Evolutionary conservation across 2,888 invertebrate species (phyloP).

Genomic region (Trissolcus brochymenae): DNA sequence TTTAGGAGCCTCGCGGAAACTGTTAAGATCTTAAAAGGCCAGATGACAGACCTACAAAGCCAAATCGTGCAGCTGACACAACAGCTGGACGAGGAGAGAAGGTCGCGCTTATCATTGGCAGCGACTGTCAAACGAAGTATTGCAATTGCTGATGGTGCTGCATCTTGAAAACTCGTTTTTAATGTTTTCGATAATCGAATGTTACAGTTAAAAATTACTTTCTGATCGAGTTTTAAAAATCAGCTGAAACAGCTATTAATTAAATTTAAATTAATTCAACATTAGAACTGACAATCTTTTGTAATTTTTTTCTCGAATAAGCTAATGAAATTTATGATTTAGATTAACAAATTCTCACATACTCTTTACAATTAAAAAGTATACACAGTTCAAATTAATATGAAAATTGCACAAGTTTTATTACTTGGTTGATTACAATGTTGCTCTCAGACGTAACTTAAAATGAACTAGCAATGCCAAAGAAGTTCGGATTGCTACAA

Average conservation of each 20-base stretch:
- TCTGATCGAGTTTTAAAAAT: neutral
- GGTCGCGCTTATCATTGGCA: slow-evolving; percentile 76
- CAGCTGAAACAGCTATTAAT: neutral
- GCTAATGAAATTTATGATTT: neutral
- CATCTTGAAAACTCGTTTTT: slow-evolving; percentile 56
- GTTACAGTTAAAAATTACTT: neutral
- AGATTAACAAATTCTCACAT: neutral
- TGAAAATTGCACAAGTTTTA: no score
- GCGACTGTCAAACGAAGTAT: slow-evolving; percentile 73
- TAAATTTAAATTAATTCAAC: neutral
- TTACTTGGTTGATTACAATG: slow-evolving; percentile 2
- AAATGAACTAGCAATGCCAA: neutral
- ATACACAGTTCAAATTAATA: neutral
- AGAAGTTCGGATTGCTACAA: slow-evolving; percentile 1
- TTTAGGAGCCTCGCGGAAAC: slow-evolving; percentile 85
- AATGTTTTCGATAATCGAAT: neutral
- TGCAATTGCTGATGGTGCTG: slow-evolving; percentile 66
- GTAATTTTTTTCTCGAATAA: neutral
- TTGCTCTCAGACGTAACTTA: neutral
- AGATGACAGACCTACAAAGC: slow-evolving; percentile 82
- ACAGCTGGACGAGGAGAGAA: slow-evolving; percentile 83
- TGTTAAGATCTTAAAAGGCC: slow-evolving; percentile 86
- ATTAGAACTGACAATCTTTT: no score
- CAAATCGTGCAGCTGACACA: slow-evolving; percentile 80
- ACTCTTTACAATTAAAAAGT: neutral